phyloP scores from a whole-genome alignment of 2,113 vertebrate genomes.

The Oxygymnocypris stewartii region DNA sequence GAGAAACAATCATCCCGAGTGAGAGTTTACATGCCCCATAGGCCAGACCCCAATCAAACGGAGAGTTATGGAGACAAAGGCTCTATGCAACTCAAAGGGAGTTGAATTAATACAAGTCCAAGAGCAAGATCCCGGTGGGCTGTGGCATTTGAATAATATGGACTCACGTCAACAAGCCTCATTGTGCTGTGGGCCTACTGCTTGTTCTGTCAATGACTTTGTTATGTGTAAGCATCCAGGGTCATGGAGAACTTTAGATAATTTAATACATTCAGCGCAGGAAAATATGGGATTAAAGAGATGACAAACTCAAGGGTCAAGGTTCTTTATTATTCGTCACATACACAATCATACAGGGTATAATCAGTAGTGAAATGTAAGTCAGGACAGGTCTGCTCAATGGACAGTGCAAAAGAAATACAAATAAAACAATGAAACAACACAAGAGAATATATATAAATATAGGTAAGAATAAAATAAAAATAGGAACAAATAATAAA shows the following conservation, averaged over 20 bases:
- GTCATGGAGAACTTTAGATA: background rate
- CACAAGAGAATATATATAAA: no score
- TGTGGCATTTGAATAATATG: slow-evolving; percentile 43
- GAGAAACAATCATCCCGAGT: background rate
- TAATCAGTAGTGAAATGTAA: no score
- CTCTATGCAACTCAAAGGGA: slow-evolving; percentile 17
- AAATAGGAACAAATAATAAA: no score
- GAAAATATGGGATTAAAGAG: background rate
- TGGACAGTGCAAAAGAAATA: no score
- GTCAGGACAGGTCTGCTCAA: no score
- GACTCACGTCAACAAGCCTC: slow-evolving; percentile 27
- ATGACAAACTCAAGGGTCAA: no score
- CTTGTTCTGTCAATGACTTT: slow-evolving; percentile 37
- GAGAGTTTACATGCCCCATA: slow-evolving; percentile 28
- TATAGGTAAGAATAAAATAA: no score
- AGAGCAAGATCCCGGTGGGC: slow-evolving; percentile 36
- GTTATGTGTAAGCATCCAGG: slow-evolving; percentile 25
- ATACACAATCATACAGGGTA: no score
- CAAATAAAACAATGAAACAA: no score
- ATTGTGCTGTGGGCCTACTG: slow-evolving; percentile 32
- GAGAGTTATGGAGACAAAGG: slow-evolving; percentile 42
- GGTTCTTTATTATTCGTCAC: no score
- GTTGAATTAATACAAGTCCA: slow-evolving; percentile 35
- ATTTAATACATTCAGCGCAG: slow-evolving; percentile 21
- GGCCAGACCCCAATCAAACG: slow-evolving; percentile 28